Evolutionary conservation across 92 coral and sea anemone species (phyloP).

Genomic region (Palythoa grandiflora): DNA sequence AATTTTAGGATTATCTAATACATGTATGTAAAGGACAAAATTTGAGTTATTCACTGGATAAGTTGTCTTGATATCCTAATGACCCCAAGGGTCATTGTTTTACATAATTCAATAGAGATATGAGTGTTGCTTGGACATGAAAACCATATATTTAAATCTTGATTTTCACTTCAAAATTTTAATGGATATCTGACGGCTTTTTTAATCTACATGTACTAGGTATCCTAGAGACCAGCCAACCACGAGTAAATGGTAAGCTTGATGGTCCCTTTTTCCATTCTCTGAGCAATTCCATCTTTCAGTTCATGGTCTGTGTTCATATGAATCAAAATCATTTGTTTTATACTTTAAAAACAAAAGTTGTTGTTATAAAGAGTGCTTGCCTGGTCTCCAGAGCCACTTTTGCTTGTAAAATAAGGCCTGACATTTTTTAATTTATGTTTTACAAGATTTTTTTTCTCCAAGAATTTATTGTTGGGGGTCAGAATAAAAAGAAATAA

Average conservation of each 20-base stretch:
- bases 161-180: neutral
- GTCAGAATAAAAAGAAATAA: too few relatives aligned
- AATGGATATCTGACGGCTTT: constrained; percentile 29
- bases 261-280: constrained; percentile 26
- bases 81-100: neutral
- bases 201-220: constrained; percentile 53
- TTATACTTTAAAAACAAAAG: neutral
- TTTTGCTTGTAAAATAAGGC: neutral
- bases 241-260: constrained; percentile 50
- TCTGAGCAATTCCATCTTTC: neutral
- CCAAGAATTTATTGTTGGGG: too few relatives aligned
- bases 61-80: constrained; percentile 28
- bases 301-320: neutral
- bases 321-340: neutral
- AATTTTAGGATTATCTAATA: constrained; percentile 12
- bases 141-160: constrained; percentile 2
- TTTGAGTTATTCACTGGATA: neutral
- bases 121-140: neutral
- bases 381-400: neutral
- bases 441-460: too few relatives aligned
- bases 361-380: neutral
- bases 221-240: constrained; percentile 56
- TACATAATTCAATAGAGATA: neutral
- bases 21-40: constrained; percentile 30
- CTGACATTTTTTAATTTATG: too few relatives aligned